phyloP scores from a whole-genome alignment of 2,888 invertebrate species.

The Terebella lapidaria region DNA sequence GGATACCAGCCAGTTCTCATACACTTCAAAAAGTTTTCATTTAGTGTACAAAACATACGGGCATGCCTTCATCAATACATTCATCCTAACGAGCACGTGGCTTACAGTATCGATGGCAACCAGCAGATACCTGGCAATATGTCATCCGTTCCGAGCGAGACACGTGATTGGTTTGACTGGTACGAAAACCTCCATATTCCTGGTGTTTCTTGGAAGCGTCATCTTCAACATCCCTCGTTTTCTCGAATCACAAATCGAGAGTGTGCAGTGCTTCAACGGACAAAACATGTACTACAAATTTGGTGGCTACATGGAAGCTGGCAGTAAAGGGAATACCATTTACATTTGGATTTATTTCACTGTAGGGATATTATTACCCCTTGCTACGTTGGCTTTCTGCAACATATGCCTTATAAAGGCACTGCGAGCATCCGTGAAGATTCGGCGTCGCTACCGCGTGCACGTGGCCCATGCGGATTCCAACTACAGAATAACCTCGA shows the following conservation, averaged over 20 bases:
- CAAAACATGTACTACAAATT: neutral
- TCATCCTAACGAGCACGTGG: slow-evolving; percentile 67
- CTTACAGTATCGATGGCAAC: slow-evolving; percentile 70
- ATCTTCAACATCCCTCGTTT: slow-evolving; percentile 12
- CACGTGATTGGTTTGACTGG: slow-evolving; percentile 54
- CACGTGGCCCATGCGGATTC: slow-evolving; percentile 25
- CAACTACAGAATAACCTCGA: slow-evolving; percentile 38
- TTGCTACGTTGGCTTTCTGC: slow-evolving; percentile 38
- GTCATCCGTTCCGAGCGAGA: slow-evolving; percentile 66
- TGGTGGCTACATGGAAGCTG: neutral
- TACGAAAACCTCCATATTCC: slow-evolving; percentile 33
- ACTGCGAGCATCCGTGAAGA: slow-evolving; percentile 10
- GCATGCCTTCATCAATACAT: slow-evolving; percentile 40
- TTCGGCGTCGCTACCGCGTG: slow-evolving; percentile 24
- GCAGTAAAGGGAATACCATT: neutral
- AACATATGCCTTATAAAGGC: slow-evolving; percentile 39
- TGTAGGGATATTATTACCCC: slow-evolving; percentile 43
- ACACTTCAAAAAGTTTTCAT: neutral
- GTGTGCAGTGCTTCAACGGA: neutral
- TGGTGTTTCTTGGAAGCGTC: slow-evolving; percentile 15
- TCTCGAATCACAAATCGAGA: neutral
- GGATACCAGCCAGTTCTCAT: slow-evolving; percentile 3
- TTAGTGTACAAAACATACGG: slow-evolving; percentile 39
- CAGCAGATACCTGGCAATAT: slow-evolving; percentile 71
- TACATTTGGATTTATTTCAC: slow-evolving; percentile 32